phyloP scores from a whole-genome alignment of 2,888 invertebrate genomes.

The Hylaea fasciaria region DNA sequence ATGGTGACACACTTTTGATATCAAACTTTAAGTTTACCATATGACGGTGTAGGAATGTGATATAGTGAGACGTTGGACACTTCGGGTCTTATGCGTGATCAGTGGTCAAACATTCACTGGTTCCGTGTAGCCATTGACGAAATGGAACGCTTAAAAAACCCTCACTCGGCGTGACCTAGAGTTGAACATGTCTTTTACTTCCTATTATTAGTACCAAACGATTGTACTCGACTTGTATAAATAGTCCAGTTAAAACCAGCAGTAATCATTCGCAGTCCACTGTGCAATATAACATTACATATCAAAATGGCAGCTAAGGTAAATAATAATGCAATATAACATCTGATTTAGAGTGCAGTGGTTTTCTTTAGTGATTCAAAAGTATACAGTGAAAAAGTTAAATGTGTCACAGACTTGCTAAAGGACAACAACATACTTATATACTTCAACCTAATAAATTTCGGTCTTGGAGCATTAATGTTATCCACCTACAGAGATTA shows the following conservation, averaged over 20 bases:
- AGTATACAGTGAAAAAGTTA: background rate
- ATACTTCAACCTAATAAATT: background rate
- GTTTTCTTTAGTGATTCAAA: background rate
- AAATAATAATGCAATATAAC: conserved; percentile 32
- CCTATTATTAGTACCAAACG: conserved; percentile 73
- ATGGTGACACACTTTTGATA: too few relatives aligned
- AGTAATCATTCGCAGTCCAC: conserved; percentile 77
- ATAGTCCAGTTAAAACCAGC: conserved; percentile 65
- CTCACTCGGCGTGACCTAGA: conserved; percentile 70
- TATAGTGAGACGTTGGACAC: background rate
- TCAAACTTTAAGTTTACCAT: too few relatives aligned
- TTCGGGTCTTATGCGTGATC: conserved; percentile 32
- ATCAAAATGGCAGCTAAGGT: conserved; percentile 83
- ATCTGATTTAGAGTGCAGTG: conserved; percentile 16
- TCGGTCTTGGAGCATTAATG: conserved; percentile 14
- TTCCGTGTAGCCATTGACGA: conserved; percentile 74
- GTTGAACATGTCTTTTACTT: conserved; percentile 72
- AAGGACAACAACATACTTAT: background rate
- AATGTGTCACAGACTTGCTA: background rate
- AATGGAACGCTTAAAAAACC: conserved; percentile 73
- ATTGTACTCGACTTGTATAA: conserved; percentile 68
- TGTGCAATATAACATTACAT: conserved; percentile 73
- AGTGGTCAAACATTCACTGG: conserved; percentile 43
- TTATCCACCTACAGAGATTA: conserved; percentile 24
- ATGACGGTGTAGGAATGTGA: too few relatives aligned